phyloP scores from a whole-genome alignment of 2,113 vertebrate species.

The Dendropsophus ebraccatus region DNA sequence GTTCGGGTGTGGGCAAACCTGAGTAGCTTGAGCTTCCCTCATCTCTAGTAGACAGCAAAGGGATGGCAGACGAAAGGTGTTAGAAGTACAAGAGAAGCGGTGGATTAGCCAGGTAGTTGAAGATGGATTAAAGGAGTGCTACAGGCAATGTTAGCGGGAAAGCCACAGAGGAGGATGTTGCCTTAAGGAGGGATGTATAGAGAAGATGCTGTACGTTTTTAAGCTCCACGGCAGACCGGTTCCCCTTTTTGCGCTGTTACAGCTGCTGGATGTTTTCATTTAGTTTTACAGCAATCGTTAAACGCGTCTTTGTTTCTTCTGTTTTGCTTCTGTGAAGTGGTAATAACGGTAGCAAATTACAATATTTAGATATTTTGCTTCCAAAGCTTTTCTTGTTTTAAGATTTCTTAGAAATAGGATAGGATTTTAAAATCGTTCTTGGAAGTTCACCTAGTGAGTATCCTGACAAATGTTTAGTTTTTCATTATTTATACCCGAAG shows the following conservation, averaged over 20 bases:
- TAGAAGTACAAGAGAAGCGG: too few species aligned
- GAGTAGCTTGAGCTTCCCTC: too few species aligned
- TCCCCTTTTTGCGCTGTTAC: conserved; percentile 18
- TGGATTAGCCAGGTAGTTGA: too few species aligned
- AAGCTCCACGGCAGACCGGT: background rate
- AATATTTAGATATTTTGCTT: conserved; percentile 40
- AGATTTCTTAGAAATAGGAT: conserved; percentile 45
- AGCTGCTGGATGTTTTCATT: conserved; percentile 46
- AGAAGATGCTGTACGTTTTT: background rate
- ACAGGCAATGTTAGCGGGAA: too few species aligned
- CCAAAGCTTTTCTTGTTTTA: conserved; percentile 46
- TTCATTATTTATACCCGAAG: conserved; percentile 54
- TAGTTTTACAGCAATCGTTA: conserved; percentile 47
- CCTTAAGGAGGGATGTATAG: background rate
- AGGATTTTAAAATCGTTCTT: conserved; percentile 39
- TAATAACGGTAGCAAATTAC: conserved; percentile 41
- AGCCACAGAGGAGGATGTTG: too few species aligned
- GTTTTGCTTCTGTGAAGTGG: conserved; percentile 44
- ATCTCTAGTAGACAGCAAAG: too few species aligned
- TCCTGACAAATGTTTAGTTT: conserved; percentile 48
- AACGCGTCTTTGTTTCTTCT: conserved; percentile 32
- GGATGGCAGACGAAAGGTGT: too few species aligned
- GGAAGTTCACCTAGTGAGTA: conserved; percentile 18
- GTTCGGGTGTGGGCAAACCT: too few species aligned
- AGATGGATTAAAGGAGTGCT: too few species aligned